Evolutionary conservation across 2,888 invertebrate species (phyloP).

Genomic region (Thumatha senex): DNA sequence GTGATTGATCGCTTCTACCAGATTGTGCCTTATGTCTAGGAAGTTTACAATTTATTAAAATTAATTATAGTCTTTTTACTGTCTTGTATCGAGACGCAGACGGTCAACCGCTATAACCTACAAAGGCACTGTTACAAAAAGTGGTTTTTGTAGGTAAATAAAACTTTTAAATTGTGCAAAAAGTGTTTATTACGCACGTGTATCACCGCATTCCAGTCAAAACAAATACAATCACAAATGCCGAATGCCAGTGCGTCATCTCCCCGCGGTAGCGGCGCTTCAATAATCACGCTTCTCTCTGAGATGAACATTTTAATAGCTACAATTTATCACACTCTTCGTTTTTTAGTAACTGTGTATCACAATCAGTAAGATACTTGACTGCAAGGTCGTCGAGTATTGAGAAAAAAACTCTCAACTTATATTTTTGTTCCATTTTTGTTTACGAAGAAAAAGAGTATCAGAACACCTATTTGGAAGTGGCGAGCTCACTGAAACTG

Average conservation of each 20-base stretch:
- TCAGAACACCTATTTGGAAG: conserved; percentile 79
- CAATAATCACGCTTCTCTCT: conserved; percentile 24
- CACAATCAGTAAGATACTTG: conserved; percentile 73
- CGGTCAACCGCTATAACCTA: conserved; percentile 13
- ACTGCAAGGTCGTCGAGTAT: conserved; percentile 75
- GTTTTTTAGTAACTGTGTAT: conserved; percentile 73
- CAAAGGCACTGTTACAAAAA: conserved; percentile 24
- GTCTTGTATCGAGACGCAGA: conserved; percentile 14
- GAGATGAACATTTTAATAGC: conserved; percentile 58
- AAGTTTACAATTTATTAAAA: conserved; percentile 51
- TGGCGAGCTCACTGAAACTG: conserved; percentile 61
- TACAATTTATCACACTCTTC: conserved; percentile 71
- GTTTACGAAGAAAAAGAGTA: conserved; percentile 75
- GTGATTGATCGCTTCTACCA: conserved; percentile 60
- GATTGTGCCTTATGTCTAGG: conserved; percentile 44
- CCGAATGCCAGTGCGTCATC: neutral
- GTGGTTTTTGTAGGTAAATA: conserved; percentile 13
- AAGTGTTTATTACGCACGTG: conserved; percentile 16
- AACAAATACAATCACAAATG: conserved; percentile 21
- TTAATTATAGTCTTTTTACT: conserved; percentile 48
- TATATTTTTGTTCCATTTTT: conserved; percentile 78
- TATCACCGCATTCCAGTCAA: conserved; percentile 8
- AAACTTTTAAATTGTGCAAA: conserved; percentile 20
- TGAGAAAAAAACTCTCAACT: conserved; percentile 61
- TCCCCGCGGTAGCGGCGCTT: conserved; percentile 23